phyloP scores from a whole-genome alignment of 1,140 invertebrate genomes.

The Micrasema minimum region DNA sequence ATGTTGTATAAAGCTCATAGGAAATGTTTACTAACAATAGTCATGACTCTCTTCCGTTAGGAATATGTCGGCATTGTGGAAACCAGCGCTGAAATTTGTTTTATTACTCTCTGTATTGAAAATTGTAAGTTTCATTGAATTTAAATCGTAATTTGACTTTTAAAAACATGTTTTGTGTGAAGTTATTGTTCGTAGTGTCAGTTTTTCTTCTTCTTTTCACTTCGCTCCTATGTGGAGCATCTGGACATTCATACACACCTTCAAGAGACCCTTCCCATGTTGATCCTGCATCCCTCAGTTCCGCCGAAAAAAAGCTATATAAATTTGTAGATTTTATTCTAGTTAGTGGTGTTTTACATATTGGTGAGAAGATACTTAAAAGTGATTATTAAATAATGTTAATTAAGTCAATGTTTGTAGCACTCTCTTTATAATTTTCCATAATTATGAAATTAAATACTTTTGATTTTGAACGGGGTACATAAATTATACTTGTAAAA shows the following conservation, averaged over 20 bases:
- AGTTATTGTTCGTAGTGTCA: not conserved
- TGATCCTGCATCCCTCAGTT: not conserved
- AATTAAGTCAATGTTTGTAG: too few species aligned
- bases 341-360: too few species aligned
- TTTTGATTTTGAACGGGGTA: too few species aligned
- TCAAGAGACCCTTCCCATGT: not conserved
- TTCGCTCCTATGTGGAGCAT: not conserved
- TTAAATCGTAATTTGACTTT: not conserved
- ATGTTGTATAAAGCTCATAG: conserved; percentile 27
- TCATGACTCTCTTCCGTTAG: conserved; percentile 30
- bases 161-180: too few species aligned
- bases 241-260: not conserved
- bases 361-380: too few species aligned
- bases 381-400: too few species aligned
- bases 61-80: conserved; percentile 44
- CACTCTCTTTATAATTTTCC: too few species aligned
- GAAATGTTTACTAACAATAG: conserved; percentile 22
- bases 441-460: too few species aligned
- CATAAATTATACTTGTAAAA: too few species aligned
- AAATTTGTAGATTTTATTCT: too few species aligned
- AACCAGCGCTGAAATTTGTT: conserved; percentile 15
- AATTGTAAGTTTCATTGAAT: conserved; percentile 18
- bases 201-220: not conserved
- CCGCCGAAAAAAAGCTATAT: not conserved
- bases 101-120: conserved; percentile 16